Conservation (phyloP, 1,140 invertebrate species). For the Penaeus japonicus region DNA sequence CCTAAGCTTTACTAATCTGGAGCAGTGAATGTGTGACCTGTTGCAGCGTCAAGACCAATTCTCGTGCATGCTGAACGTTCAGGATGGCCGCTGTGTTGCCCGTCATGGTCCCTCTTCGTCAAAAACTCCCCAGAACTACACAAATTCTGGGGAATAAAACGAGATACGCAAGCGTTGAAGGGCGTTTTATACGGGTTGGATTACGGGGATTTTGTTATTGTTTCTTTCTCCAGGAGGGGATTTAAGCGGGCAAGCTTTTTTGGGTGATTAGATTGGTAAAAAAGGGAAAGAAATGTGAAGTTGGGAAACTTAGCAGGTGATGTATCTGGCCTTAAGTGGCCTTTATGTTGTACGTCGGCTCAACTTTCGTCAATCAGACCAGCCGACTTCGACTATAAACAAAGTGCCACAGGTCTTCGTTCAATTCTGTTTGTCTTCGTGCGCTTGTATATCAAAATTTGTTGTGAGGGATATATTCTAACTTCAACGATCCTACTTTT, state of each 20-base stretch:
- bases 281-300: constrained; percentile 21
- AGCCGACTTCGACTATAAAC: neutral
- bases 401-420: too few relatives aligned
- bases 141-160: constrained; percentile 20
- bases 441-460: too few relatives aligned
- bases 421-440: too few relatives aligned
- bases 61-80: constrained; percentile 34
- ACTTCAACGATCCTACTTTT: too few relatives aligned
- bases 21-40: constrained; percentile 44
- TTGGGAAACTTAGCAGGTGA: constrained; percentile 50
- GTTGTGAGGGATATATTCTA: too few relatives aligned
- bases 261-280: constrained; percentile 23
- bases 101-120: constrained; percentile 44
- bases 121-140: constrained; percentile 39
- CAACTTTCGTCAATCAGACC: constrained; percentile 51
- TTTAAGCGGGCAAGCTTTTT: neutral
- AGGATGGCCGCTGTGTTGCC: constrained; percentile 34
- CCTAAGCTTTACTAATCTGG: neutral
- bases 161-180: constrained; percentile 6
- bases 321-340: constrained; percentile 51
- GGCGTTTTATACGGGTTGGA: constrained; percentile 1
- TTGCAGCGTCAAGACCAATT: constrained; percentile 52
- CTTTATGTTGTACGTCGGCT: constrained; percentile 50
- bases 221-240: too few relatives aligned
- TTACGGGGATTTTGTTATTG: neutral